Conservation (phyloP, 2,797 vertebrate genomes). For the Crypturellus tataupa region DNA sequence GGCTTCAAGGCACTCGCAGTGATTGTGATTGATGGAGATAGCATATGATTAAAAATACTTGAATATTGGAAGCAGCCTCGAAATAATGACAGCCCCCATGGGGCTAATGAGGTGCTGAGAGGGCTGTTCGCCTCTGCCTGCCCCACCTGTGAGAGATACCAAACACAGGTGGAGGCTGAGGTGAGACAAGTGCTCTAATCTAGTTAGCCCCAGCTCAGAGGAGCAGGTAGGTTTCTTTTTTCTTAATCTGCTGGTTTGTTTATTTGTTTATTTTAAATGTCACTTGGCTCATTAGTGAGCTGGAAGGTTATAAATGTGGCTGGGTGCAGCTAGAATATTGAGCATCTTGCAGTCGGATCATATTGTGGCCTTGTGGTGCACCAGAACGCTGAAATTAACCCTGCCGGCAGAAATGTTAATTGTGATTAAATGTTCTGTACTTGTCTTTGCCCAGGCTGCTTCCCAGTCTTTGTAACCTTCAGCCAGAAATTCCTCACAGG, state of each 20-base stretch:
- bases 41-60: neutral
- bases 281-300: neutral
- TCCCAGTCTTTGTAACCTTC: neutral
- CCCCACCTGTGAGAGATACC: neutral
- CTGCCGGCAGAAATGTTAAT: neutral
- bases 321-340: rapidly evolving
- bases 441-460: neutral
- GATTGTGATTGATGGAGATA: neutral
- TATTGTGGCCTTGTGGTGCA: rapidly evolving
- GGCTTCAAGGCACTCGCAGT: neutral
- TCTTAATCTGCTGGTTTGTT: neutral
- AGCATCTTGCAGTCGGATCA: neutral
- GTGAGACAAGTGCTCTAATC: neutral
- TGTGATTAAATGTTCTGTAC: neutral
- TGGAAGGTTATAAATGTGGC: neutral
- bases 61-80: conserved; percentile 3
- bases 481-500: neutral
- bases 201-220: neutral
- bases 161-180: neutral
- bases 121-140: neutral
- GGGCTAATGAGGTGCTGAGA: neutral
- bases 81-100: neutral
- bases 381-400: neutral
- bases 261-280: neutral
- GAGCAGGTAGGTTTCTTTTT: neutral